A percentile compares a stretch with the other conserved stretches of the same genome.
phyloP scores from a whole-genome alignment of 2,888 invertebrate species.

The Diabrotica balteata region DNA sequence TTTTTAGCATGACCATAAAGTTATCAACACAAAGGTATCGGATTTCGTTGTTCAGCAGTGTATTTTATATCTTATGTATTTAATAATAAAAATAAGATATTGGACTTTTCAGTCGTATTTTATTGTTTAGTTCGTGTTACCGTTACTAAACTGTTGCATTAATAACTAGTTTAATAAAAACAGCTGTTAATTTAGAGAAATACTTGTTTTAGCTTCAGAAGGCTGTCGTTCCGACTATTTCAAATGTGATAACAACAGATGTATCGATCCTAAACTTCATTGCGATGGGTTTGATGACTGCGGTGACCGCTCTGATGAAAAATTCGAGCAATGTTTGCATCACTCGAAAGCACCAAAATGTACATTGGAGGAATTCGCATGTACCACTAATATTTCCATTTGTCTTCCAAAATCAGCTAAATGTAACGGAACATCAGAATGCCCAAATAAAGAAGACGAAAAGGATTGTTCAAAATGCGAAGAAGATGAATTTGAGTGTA shows the following conservation, averaged over 20 bases:
- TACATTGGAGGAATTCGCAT: conserved; percentile 61
- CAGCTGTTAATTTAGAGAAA: background rate
- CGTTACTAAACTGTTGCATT: no score
- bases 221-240: conserved; percentile 58
- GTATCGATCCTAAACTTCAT: conserved; percentile 63
- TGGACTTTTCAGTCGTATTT: no score
- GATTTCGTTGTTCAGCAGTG: no score
- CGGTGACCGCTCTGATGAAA: conserved; percentile 66
- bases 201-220: conserved; percentile 32
- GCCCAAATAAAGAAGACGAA: conserved; percentile 78
- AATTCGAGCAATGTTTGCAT: conserved; percentile 7
- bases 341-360: conserved; percentile 53
- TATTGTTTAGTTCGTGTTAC: no score
- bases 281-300: conserved; percentile 69
- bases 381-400: conserved; percentile 61
- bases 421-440: conserved; percentile 70
- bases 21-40: no score
- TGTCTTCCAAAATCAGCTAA: conserved; percentile 64
- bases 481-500: conserved; percentile 64
- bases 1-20: no score
- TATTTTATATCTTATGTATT: no score
- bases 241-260: conserved; percentile 64
- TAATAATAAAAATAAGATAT: no score
- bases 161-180: no score
- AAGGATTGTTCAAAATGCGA: conserved; percentile 59